phyloP scores from a whole-genome alignment of 2,113 vertebrate species.

The Raja brachyura region DNA sequence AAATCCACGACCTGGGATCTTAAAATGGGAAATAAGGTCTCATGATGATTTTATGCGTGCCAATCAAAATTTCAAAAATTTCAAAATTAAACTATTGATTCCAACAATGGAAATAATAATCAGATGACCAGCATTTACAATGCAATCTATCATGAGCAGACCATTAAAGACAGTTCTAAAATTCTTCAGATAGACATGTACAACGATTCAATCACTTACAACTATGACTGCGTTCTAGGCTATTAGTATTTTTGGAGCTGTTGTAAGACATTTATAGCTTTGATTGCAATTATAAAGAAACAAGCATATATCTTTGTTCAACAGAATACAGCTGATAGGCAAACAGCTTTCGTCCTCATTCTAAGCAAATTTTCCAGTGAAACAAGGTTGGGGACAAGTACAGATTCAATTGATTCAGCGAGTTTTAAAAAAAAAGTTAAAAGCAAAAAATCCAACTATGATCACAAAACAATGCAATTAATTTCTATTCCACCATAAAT shows the following conservation, averaged over 20 bases:
- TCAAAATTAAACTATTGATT: neutral
- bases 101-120: neutral
- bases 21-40: slow-evolving; percentile 18
- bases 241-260: neutral
- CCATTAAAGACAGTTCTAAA: neutral
- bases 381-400: neutral
- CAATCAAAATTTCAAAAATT: neutral
- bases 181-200: neutral
- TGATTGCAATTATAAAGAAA: neutral
- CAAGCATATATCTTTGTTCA: neutral
- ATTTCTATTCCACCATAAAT: slow-evolving; percentile 33
- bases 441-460: slow-evolving; percentile 24
- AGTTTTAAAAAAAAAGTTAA: neutral
- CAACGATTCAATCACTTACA: neutral
- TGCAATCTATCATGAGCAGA: neutral
- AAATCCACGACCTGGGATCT: slow-evolving; percentile 1
- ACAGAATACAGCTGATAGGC: neutral
- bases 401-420: neutral
- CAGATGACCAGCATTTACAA: slow-evolving; percentile 12
- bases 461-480: slow-evolving; percentile 23
- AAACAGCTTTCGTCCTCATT: neutral
- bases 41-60: slow-evolving; percentile 6
- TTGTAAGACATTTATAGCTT: neutral
- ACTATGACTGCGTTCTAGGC: neutral
- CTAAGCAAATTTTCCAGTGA: neutral